Evolutionary conservation across 2,113 vertebrate species (phyloP).

Genomic region (Cryptomyrus ogoouensis): DNA sequence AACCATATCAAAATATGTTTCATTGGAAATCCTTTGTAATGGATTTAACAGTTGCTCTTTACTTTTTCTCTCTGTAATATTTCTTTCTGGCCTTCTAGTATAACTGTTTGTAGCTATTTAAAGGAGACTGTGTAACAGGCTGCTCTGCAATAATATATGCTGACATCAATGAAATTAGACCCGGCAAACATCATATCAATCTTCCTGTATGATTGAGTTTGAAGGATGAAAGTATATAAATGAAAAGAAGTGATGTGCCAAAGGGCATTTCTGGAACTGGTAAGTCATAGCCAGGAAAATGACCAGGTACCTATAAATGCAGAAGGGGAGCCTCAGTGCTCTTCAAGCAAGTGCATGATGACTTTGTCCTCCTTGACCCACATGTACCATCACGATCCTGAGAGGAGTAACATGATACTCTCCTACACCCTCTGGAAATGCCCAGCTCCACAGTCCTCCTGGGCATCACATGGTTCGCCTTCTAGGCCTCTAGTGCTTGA

Average conservation of each 20-base stretch:
- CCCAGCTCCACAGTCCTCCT: conserved; percentile 21
- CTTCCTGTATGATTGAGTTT: neutral
- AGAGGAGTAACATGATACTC: conserved; percentile 54
- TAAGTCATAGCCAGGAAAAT: neutral
- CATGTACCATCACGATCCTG: conserved; percentile 31
- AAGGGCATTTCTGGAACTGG: neutral
- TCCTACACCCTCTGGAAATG: conserved; percentile 40
- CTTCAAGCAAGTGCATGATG: neutral
- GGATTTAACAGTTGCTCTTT: neutral
- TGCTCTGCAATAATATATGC: neutral
- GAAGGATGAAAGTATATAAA: neutral
- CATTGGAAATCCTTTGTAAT: neutral
- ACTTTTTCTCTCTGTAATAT: neutral
- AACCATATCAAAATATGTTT: neutral
- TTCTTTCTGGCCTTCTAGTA: neutral
- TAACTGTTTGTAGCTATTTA: conserved; percentile 11
- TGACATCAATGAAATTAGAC: neutral
- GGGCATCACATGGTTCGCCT: conserved; percentile 38
- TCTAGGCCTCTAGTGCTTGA: neutral
- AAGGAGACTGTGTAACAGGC: neutral
- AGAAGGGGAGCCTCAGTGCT: neutral
- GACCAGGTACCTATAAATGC: neutral
- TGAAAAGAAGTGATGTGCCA: neutral
- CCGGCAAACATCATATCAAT: neutral
- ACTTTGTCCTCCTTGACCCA: conserved; percentile 40